Conservation (phyloP, 2,113 vertebrate species). For the Coptodon rendalli region DNA sequence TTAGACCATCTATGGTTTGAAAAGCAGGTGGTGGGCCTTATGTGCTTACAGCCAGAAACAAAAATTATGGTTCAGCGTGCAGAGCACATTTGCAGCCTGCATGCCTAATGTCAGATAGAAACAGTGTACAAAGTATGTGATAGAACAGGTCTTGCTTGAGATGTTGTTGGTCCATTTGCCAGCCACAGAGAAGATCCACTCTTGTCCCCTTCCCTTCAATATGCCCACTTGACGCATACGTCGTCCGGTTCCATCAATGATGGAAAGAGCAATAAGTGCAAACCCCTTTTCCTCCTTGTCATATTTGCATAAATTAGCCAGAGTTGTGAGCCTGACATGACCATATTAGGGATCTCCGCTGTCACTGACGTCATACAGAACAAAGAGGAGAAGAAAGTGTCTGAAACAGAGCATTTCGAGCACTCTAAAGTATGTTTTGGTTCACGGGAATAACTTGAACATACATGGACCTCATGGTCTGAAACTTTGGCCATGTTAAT, state of each 20-base stretch:
- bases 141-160: neutral
- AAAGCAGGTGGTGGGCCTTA: neutral
- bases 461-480: neutral
- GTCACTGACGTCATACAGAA: neutral
- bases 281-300: neutral
- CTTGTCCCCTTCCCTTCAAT: neutral
- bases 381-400: neutral
- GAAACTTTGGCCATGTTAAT: neutral
- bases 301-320: neutral
- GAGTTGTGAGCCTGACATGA: neutral
- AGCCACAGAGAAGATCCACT: neutral
- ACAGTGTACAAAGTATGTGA: neutral
- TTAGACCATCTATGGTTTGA: neutral
- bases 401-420: neutral
- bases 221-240: neutral
- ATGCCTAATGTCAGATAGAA: neutral
- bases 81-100: neutral
- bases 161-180: neutral
- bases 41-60: neutral
- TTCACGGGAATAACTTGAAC: neutral
- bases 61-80: neutral
- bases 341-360: neutral
- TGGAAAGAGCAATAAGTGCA: neutral
- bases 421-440: neutral
- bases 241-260: neutral